A percentile compares a stretch with the other conserved stretches of the same genome.
phyloP scores from a whole-genome alignment of 2,797 vertebrate species.

The Furcifer pardalis region DNA sequence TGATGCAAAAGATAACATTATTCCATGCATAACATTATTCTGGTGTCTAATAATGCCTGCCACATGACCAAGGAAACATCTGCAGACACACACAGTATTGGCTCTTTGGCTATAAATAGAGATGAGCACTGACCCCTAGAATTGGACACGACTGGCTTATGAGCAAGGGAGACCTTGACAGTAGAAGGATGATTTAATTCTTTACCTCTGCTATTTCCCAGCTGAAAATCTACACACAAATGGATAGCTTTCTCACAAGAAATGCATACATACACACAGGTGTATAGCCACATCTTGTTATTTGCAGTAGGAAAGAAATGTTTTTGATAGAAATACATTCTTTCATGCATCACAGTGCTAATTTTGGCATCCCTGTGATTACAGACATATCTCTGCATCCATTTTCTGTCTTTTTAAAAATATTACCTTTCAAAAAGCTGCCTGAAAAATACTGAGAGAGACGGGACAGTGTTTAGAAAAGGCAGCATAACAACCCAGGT shows the following conservation, averaged over 20 bases:
- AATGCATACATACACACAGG: background rate
- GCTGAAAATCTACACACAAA: background rate
- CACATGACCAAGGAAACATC: too few relatives aligned
- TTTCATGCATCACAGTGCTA: background rate
- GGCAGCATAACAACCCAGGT: background rate
- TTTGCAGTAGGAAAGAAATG: background rate
- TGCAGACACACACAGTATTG: too few relatives aligned
- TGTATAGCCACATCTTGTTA: background rate
- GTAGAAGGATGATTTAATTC: background rate
- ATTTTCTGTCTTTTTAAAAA: background rate
- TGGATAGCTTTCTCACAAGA: background rate
- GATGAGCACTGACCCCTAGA: too few relatives aligned
- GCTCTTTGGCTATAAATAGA: too few relatives aligned
- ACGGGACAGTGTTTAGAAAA: background rate
- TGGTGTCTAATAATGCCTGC: too few relatives aligned
- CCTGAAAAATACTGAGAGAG: background rate
- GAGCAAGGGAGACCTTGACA: too few relatives aligned
- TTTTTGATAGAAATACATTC: too few relatives aligned
- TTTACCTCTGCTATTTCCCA: background rate
- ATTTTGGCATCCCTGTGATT: background rate
- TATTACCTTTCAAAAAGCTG: background rate
- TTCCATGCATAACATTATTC: too few relatives aligned
- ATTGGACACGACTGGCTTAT: too few relatives aligned
- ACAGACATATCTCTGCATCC: background rate
- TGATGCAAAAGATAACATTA: too few relatives aligned